Conservation (phyloP, 2,888 invertebrate genomes). For the Diploptera punctata region DNA sequence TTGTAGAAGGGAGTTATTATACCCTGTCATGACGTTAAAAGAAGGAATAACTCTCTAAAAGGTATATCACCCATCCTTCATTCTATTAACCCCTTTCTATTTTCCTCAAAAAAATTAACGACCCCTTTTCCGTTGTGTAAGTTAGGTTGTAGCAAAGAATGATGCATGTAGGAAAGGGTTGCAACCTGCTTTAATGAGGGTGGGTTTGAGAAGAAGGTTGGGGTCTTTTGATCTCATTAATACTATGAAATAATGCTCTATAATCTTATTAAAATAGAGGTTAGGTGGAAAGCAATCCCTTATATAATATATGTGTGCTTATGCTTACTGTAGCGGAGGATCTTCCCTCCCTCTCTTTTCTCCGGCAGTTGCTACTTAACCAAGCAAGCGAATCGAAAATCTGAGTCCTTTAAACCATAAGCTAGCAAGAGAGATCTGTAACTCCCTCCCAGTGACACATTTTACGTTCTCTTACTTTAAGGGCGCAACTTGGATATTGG, state of each 20-base stretch:
- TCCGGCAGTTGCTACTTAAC: background rate
- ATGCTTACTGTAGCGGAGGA: background rate
- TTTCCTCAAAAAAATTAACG: constrained; percentile 7
- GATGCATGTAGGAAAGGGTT: background rate
- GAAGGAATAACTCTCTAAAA: constrained; percentile 12
- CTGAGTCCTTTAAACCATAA: background rate
- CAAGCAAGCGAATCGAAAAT: background rate
- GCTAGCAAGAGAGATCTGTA: background rate
- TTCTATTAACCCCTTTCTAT: constrained; percentile 21
- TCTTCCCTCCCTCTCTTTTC: background rate
- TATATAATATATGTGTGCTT: constrained; percentile 1
- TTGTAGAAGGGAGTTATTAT: constrained; percentile 1
- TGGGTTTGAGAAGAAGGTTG: constrained; percentile 4
- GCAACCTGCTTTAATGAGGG: constrained; percentile 1
- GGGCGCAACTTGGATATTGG: too few species aligned
- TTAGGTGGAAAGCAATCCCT: constrained; percentile 55
- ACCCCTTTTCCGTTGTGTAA: constrained; percentile 11
- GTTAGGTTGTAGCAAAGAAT: constrained; percentile 1
- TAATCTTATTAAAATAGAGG: constrained; percentile 78
- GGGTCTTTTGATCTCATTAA: constrained; percentile 79
- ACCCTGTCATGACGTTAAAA: constrained; percentile 9
- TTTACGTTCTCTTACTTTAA: too few species aligned
- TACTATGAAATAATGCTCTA: constrained; percentile 77
- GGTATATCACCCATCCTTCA: constrained; percentile 15
- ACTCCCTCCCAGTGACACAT: too few species aligned